phyloP scores from a whole-genome alignment of 2,888 invertebrate species.

The Sycophila texana region DNA sequence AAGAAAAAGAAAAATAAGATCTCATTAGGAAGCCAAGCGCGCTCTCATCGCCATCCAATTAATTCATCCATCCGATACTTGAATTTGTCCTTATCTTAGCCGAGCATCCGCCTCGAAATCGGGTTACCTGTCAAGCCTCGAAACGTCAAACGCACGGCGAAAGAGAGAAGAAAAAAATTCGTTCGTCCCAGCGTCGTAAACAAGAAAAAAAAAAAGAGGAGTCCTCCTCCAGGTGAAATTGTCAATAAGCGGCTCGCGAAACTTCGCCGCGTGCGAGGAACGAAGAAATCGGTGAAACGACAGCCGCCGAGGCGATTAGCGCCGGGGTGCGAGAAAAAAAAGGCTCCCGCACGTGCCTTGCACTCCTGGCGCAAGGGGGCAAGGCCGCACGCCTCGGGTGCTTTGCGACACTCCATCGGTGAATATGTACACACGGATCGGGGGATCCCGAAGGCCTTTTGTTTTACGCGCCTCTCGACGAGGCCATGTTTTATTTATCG shows the following conservation, averaged over 20 bases:
- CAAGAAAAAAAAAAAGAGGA: constrained; percentile 8
- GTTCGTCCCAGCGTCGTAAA: neutral
- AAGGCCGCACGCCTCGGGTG: neutral
- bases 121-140: neutral
- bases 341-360: constrained; percentile 2
- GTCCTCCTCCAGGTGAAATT: constrained; percentile 31
- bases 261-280: neutral
- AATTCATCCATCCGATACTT: neutral
- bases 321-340: constrained; percentile 16
- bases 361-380: neutral
- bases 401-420: neutral
- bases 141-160: neutral
- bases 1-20: neutral
- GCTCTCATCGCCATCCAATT: neutral
- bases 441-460: neutral
- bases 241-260: constrained; percentile 46
- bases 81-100: neutral
- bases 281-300: constrained; percentile 39
- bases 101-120: neutral
- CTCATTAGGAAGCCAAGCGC: too few species aligned
- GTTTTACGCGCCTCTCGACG: neutral
- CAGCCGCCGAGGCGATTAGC: constrained; percentile 38
- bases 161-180: neutral
- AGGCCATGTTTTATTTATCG: neutral
- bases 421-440: neutral